A percentile compares a stretch with the other conserved stretches of the same genome.
These are phyloP conservation scores for Bombus waltoni DNA, from an alignment of 1,140 invertebrate genomes.

Conservation along the genomic window DNA sequence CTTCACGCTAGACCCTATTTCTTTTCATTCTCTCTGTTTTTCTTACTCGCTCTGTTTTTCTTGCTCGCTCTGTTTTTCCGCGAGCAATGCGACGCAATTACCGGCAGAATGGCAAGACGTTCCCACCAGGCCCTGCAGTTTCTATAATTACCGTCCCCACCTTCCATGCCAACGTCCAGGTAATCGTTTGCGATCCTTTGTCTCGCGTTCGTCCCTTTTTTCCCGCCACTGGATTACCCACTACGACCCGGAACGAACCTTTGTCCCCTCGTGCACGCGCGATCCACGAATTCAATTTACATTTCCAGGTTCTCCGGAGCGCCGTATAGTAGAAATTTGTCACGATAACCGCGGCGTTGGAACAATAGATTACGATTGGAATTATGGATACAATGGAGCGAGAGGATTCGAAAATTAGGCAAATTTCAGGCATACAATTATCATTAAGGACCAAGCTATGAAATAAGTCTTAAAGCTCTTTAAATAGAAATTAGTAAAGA, in stretches of 20 bases:
- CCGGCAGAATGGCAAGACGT: slow-evolving; percentile 62
- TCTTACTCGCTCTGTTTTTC: slow-evolving; percentile 24
- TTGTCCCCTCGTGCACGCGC: neutral
- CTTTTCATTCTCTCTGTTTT: slow-evolving; percentile 10
- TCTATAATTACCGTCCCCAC: slow-evolving; percentile 55
- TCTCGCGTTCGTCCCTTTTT: slow-evolving; percentile 21
- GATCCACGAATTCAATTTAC: slow-evolving; percentile 24
- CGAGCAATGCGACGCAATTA: slow-evolving; percentile 60
- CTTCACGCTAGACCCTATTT: slow-evolving; percentile 20
- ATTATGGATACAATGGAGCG: neutral
- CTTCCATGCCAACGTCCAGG: neutral
- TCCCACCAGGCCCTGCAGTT: slow-evolving; percentile 46
- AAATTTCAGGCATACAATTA: neutral
- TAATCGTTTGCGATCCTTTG: slow-evolving; percentile 43
- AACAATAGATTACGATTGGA: neutral
- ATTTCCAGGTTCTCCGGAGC: neutral
- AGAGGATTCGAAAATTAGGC: neutral
- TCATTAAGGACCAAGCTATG: neutral
- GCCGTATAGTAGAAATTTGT: neutral
- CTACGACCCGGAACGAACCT: slow-evolving; percentile 5
- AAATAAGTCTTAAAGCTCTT: neutral
- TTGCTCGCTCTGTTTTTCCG: slow-evolving; percentile 38
- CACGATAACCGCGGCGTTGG: neutral
- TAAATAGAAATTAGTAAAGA: neutral
- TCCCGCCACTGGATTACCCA: neutral